phyloP scores from a whole-genome alignment of 1,140 invertebrate species.

The Dreissena rostriformis region DNA sequence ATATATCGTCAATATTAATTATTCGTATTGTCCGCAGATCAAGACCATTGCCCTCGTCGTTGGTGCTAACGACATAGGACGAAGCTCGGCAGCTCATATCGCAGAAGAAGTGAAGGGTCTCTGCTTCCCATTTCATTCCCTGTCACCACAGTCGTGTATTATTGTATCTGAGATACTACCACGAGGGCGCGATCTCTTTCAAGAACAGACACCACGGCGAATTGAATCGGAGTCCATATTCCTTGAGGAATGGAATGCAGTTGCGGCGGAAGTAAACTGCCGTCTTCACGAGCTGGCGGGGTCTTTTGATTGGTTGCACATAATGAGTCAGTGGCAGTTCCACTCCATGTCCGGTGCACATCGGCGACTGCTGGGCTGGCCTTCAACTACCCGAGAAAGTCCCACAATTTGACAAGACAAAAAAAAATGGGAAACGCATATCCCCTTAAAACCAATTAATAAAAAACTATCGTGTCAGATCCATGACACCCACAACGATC shows the following conservation, averaged over 20 bases:
- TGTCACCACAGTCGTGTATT: background rate
- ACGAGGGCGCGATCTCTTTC: slow-evolving; percentile 4
- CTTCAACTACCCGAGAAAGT: too few species aligned
- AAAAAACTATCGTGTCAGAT: too few species aligned
- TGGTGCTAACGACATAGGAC: background rate
- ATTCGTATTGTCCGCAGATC: too few species aligned
- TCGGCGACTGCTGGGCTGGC: too few species aligned
- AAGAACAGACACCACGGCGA: background rate
- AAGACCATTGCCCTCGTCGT: background rate
- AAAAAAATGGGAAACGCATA: too few species aligned
- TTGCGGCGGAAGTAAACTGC: background rate
- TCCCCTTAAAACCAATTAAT: too few species aligned
- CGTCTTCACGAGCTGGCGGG: background rate
- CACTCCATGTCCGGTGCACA: too few species aligned
- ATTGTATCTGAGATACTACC: slow-evolving; percentile 22
- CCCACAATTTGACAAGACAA: too few species aligned
- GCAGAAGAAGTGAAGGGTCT: background rate
- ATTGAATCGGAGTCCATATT: background rate
- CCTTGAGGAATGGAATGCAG: slow-evolving; percentile 27
- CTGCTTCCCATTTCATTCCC: background rate
- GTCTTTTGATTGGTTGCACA: background rate
- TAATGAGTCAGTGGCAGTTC: slow-evolving; percentile 30
- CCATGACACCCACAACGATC: too few species aligned
- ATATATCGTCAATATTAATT: too few species aligned
- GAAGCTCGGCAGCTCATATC: background rate